phyloP scores from a whole-genome alignment of 2,113 vertebrate genomes.

The cattle (Bos taurus) region DNA sequence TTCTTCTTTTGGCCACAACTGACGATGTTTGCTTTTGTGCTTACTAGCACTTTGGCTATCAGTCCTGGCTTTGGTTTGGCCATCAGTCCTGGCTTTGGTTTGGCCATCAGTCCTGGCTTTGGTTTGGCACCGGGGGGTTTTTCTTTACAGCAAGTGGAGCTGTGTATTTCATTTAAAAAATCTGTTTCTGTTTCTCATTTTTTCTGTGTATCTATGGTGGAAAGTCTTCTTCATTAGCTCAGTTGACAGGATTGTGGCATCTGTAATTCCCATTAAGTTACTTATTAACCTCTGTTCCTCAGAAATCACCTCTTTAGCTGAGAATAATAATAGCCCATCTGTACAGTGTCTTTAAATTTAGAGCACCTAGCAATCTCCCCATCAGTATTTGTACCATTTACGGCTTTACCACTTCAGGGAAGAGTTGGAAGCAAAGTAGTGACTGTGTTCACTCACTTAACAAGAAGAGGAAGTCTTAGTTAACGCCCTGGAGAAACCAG shows the following conservation, averaged over 20 bases:
- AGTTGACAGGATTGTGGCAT: neutral
- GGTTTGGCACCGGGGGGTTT: neutral
- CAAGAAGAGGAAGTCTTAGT: constrained; percentile 68
- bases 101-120: neutral
- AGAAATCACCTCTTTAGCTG: neutral
- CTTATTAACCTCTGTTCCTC: neutral
- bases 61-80: neutral
- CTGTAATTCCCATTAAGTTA: neutral
- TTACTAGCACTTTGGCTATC: neutral
- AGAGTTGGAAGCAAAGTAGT: neutral
- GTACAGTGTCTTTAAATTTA: neutral
- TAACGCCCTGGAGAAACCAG: constrained; percentile 63
- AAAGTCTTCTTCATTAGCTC: neutral
- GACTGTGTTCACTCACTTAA: constrained; percentile 52
- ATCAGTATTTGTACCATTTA: neutral
- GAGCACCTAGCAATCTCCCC: neutral
- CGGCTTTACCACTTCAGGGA: neutral
- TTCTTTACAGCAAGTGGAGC: neutral
- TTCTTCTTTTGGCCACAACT: neutral
- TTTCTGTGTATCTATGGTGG: neutral
- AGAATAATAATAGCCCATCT: neutral
- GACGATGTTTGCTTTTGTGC: neutral
- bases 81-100: neutral
- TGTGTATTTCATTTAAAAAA: neutral
- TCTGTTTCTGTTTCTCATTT: neutral